A percentile compares a stretch with the other conserved stretches of the same genome.
Conservation (phyloP, 2,888 invertebrate genomes). For the Eupsilia transversa region DNA sequence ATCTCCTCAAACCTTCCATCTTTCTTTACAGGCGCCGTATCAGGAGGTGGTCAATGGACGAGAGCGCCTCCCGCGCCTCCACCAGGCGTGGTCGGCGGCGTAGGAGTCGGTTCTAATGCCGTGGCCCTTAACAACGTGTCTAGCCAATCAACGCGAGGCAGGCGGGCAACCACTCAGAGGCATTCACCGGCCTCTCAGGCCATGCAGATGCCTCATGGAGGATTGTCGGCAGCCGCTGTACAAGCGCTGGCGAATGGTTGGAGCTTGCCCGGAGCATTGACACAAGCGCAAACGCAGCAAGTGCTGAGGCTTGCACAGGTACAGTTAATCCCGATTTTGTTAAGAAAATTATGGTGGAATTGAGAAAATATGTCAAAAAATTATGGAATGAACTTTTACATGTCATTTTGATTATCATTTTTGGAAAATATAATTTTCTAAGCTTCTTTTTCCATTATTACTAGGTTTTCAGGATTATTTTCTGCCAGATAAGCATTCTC, state of each 20-base stretch:
- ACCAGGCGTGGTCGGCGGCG: conserved; percentile 79
- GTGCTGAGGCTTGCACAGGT: conserved; percentile 89
- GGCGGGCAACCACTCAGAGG: conserved; percentile 78
- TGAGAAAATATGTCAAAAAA: background rate
- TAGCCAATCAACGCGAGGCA: conserved; percentile 81
- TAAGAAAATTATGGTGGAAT: background rate
- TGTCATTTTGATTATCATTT: background rate
- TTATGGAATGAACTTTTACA: background rate
- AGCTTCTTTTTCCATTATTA: background rate
- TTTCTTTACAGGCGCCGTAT: conserved; percentile 77
- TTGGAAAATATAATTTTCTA: background rate
- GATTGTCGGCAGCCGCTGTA: conserved; percentile 84
- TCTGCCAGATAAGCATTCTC: background rate
- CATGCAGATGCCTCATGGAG: conserved; percentile 85
- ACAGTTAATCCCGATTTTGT: background rate
- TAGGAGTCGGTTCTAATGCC: conserved; percentile 72
- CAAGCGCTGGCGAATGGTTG: conserved; percentile 87
- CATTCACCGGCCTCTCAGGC: conserved; percentile 79
- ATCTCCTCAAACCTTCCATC: conserved; percentile 6
- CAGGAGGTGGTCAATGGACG: conserved; percentile 94
- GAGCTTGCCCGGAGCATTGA: conserved; percentile 81
- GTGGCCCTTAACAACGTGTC: conserved; percentile 74
- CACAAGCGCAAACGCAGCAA: conserved; percentile 88
- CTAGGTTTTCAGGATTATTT: background rate
- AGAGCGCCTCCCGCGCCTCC: conserved; percentile 94